Conservation (phyloP, 2,888 invertebrate genomes). For the Rhodophaea formosa region DNA sequence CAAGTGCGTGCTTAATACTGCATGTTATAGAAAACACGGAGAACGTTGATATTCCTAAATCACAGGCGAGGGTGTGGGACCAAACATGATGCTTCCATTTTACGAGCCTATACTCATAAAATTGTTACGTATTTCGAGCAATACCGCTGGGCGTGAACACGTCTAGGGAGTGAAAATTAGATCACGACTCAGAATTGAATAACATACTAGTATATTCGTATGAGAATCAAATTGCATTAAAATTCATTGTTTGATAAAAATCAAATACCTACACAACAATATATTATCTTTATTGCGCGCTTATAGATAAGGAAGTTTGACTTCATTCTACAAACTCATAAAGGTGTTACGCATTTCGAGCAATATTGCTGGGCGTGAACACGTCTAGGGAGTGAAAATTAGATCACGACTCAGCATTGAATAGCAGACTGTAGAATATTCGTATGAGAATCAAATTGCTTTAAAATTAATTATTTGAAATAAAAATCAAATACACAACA, state of each 20-base stretch:
- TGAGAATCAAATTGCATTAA: too few relatives aligned
- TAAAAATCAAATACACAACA: too few relatives aligned
- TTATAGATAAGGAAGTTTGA: too few relatives aligned
- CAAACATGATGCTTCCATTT: background rate
- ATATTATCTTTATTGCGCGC: too few relatives aligned
- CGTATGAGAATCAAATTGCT: too few relatives aligned
- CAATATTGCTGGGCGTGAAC: background rate
- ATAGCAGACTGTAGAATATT: background rate
- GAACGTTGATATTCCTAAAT: background rate
- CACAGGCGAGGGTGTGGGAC: background rate
- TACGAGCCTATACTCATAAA: background rate
- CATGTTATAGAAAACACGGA: background rate
- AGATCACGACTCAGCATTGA: slow-evolving; percentile 8
- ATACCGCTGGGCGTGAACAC: background rate
- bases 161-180: slow-evolving; percentile 18
- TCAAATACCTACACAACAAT: too few relatives aligned
- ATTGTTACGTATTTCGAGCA: background rate
- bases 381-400: slow-evolving; percentile 17
- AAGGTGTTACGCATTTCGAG: background rate
- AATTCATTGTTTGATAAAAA: too few relatives aligned
- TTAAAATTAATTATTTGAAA: too few relatives aligned
- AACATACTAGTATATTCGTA: background rate
- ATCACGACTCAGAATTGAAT: background rate
- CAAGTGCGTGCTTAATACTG: background rate
- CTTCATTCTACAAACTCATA: too few relatives aligned